These are phyloP conservation scores for Microtus richardsoni DNA, from an alignment of 2,113 vertebrate genomes.

Conservation along the genomic window DNA sequence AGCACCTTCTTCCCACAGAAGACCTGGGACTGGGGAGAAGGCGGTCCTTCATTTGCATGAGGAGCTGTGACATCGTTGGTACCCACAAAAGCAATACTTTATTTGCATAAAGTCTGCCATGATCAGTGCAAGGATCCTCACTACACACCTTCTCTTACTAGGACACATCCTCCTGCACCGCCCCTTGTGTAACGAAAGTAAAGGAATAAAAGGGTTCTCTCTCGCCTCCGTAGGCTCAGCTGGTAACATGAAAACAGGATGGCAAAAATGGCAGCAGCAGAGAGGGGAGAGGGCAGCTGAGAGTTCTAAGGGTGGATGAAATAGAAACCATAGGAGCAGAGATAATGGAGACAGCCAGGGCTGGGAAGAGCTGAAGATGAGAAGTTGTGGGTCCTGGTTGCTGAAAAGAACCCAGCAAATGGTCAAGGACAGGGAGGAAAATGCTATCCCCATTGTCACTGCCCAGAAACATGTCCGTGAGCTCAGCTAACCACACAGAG, in stretches of 20 bases:
- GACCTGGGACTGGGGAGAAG: no score
- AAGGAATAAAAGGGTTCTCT: not conserved
- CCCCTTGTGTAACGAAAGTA: not conserved
- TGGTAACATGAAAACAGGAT: no score
- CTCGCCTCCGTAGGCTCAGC: no score
- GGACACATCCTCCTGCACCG: not conserved
- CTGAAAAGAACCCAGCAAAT: not conserved
- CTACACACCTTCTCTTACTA: not conserved
- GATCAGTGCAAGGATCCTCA: no score
- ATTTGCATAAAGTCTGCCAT: no score
- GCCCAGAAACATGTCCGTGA: not conserved
- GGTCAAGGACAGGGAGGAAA: no score
- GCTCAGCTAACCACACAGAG: accelerated
- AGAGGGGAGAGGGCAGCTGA: not conserved
- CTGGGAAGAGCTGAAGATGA: not conserved
- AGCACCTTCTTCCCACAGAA: no score
- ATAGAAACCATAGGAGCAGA: not conserved
- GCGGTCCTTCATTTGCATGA: no score
- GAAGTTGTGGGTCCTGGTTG: not conserved
- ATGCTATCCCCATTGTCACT: accelerated
- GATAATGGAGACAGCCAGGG: no score
- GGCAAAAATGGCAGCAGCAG: no score
- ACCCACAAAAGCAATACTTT: no score
- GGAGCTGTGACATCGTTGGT: no score
- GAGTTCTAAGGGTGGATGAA: not conserved